Conservation (phyloP, 2,113 vertebrate genomes). For the Chaetodon auriga region DNA sequence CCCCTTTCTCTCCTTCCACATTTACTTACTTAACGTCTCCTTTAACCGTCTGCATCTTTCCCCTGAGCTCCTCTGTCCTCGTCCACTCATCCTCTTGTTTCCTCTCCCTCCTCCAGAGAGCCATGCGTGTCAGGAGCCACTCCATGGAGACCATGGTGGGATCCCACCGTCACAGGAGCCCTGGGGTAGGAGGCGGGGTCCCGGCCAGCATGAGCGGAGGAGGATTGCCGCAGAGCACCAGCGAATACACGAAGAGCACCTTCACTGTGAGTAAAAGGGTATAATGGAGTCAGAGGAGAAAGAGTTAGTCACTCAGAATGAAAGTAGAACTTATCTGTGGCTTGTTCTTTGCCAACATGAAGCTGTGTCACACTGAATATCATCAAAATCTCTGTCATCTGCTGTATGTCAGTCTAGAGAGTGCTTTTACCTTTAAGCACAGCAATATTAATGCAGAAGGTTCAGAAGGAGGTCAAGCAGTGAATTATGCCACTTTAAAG, state of each 20-base stretch:
- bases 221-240: conserved; percentile 88
- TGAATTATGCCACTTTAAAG: background rate
- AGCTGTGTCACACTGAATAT: background rate
- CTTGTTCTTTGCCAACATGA: background rate
- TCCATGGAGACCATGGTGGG: conserved; percentile 99
- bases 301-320: background rate
- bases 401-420: background rate
- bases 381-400: background rate
- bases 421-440: background rate
- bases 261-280: conserved; percentile 84
- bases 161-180: conserved; percentile 88
- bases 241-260: conserved; percentile 88
- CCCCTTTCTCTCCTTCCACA: background rate
- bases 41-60: background rate
- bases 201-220: conserved; percentile 94
- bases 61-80: background rate
- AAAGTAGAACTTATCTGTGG: background rate
- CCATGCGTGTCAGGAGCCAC: conserved; percentile 96
- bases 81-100: background rate
- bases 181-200: conserved; percentile 83
- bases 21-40: background rate
- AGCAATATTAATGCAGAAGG: no score
- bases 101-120: conserved; percentile 85
- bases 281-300: background rate
- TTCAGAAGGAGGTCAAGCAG: background rate